Percentiles rank a stretch among this genome's conserved stretches.
Conservation (phyloP, 2,113 vertebrate species). For the Gallinago jamesoni region DNA sequence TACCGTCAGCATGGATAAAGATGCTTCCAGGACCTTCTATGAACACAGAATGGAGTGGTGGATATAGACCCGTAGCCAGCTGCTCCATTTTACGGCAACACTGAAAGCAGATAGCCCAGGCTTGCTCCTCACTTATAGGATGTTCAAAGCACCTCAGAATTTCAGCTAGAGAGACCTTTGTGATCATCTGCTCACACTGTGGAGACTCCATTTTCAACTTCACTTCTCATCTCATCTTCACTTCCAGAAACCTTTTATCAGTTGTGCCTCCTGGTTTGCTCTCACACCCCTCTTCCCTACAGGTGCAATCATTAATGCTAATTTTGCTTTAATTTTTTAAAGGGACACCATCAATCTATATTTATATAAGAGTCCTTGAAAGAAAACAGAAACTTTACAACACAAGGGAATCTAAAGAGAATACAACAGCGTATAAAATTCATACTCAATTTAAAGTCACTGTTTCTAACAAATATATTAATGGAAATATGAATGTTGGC, state of each 20-base stretch:
- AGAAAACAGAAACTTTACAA: not conserved
- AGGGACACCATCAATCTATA: not conserved
- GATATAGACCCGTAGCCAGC: not conserved
- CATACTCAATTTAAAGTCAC: not conserved
- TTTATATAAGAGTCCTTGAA: not conserved
- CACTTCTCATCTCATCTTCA: not conserved
- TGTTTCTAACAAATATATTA: not conserved
- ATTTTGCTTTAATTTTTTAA: constrained; percentile 2
- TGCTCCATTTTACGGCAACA: constrained; percentile 46
- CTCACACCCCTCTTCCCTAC: not conserved
- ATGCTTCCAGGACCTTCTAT: constrained; percentile 45
- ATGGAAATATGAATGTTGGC: not conserved
- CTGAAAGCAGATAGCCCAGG: constrained; percentile 73
- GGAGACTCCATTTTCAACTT: not conserved
- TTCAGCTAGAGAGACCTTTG: constrained; percentile 48
- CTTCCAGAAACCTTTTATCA: not conserved
- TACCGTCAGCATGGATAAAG: constrained; percentile 61
- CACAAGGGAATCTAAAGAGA: not conserved
- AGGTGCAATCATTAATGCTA: constrained; percentile 29
- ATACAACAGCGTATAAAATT: not conserved
- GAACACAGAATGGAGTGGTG: not conserved
- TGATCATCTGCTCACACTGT: not conserved
- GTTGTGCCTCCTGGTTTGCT: not conserved
- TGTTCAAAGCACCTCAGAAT: constrained; percentile 50
- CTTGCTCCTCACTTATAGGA: constrained; percentile 71